Base-by-base conservation (phyloP, 2,888 invertebrate genomes). In the Crioceris asparagi region DNA sequence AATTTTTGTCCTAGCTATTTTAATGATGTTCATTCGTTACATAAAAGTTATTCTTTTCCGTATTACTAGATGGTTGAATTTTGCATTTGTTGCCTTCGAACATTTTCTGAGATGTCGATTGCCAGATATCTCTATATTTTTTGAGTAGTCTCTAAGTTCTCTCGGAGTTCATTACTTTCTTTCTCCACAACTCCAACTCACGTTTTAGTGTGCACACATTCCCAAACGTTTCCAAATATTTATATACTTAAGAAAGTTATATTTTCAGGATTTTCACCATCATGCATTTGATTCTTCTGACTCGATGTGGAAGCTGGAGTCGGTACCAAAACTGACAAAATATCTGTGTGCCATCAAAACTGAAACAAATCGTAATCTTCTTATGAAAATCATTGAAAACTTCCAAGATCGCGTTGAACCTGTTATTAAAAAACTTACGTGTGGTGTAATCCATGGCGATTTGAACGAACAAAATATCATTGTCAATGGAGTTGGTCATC, bases 381-480 rank as follows among this genome's bases (percentile, higher is more conserved):
- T 79, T 1, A 68, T 73, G 36, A 72, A 77, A 32, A 66, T 81
- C 3, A 65, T 85, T 3, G 53, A 65, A 8, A 59, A 67, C 35
- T 92, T 84, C 61, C 76, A 80, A 46, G 64, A 70, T 7, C 68
- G 74, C 1, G 78, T 91, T 0, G 56, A 83, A 1, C 69, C 74
- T 0, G 60, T 67, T 1, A 53, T 71, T 2, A 63, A 71, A 0
- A 65, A 69, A 21, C 65, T 91, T 44, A 75, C 79, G 51, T 71
- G 69, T 53, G 84, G 79, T 51, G 52, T 83, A 4, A 83, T 93
- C 43, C 93, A 94, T 57, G 93, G 91, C 1, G 94, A 94, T 58
- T 72, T 86, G 40, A 93, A 93, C 59, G 91, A 92, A 55, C 84
- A 85, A 61, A 94, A 94, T 62, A 73, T 93, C 3, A 57, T 92